Base-by-base conservation (phyloP, 2,797 vertebrate genomes). In the Petrocephalus sullivani region DNA sequence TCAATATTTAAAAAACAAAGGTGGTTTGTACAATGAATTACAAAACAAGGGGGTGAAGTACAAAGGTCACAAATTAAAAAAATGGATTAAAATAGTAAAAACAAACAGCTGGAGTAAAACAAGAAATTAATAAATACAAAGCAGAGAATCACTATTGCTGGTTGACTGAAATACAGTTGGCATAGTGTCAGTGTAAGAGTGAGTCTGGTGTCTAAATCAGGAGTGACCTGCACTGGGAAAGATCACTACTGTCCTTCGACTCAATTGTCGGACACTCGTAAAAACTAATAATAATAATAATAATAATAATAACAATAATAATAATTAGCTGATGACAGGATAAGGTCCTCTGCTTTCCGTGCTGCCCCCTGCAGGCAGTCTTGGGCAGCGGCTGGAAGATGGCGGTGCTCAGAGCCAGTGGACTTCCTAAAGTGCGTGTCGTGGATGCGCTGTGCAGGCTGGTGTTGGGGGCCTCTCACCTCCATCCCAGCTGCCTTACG, bases 311-410 rank as follows among this genome's bases (percentile, higher is more conserved):
- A 88, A 85, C 89, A 90, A 84, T 86, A 75, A 82, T 88, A 89
- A 92, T 88, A 88, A 91, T 86, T 9, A 5, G 87, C 90, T 88
- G 90, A 89, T 91, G 89, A 85, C 83, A 85, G 83, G 23, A 86
- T 53, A 19, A 61, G 4, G 14, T 87, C 51, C 33, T 71, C 67
- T 88, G 19, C 28, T 85, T 8, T 67, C 54, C 7, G 10, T 57
- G 21, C 91, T 87, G 51, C 94, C 93, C 94, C 94, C 16, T 41
- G 41, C n/a, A 93, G 94, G 92, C 56, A 33, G 53, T 61, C 85
- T 60, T 41, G 83, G 88, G 91, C 89, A 92, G 91, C 89, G 91
- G 90, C 91, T 85, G 85, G 57, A 88, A 90, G 88, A 90, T 90
- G 89, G 90, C 85, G 23, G 54, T 37, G 53, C 23, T 78, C 81